Evolutionary conservation across 2,113 vertebrate species (phyloP), one percentile per base, ranked within the genome.

Genomic region (Camelus dromedarius): DNA sequence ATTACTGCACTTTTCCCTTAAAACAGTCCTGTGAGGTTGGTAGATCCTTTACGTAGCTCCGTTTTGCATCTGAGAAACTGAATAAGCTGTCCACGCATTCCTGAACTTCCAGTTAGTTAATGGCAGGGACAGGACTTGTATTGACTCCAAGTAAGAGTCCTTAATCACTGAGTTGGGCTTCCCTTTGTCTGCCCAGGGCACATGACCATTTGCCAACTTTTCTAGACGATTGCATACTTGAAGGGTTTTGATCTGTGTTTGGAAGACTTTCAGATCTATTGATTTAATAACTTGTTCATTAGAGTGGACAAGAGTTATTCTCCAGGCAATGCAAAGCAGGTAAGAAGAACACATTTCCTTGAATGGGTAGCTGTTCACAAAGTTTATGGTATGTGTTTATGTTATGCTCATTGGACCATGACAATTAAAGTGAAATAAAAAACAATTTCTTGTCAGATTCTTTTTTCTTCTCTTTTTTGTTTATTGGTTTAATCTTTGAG

Each of bases 11-110:
- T n/a, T 48, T 73, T 16, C 11, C 5, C 12, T 79, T 90, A 54
- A 91, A 94, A 62, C 28, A 67, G 8, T 0, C 13, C 48, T 76
- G 32, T 14, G 2, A n/a, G 4, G 12, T 38, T 4, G 32, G 4
- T 15, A 84, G 62, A 30, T 75, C 30, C 64, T 84, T 96, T 58
- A 64, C 14, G 67, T 62, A 75, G 24, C 72, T 64, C 12, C 24
- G 70, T 66, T 91, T 90, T 93, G 35, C 70, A 79, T 52, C 22
- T 64, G 32, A 58, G 52, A 91, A 97, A 66, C 50, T 80, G 42
- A 73, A 3, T 89, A 75, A 42, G 6, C 48, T 91, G 3, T 3
- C 75, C 19, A 88, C 38, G 30, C 10, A 3, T 26, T 10, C 19
- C 32, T 0, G 1, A 56, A 52, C 8, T 14, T 5, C 9, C 10